Percentiles rank a stretch among this genome's conserved stretches.
Conservation (phyloP, 1,140 invertebrate genomes). For the Ceratosolen solmsi region DNA sequence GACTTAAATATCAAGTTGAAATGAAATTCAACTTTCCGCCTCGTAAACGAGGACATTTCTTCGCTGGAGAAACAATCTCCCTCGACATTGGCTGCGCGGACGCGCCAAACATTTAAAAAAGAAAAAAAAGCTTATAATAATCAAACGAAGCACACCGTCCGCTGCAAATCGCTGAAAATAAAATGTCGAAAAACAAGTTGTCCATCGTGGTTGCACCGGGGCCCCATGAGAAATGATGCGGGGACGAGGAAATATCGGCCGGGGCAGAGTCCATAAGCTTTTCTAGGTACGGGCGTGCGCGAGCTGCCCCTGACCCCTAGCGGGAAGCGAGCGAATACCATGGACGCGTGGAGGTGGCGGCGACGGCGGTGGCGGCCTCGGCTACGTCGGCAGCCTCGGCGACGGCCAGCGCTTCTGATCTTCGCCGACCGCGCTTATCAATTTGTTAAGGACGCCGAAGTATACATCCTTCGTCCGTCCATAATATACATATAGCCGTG, state of each 20-base stretch:
- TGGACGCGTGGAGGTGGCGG: background rate
- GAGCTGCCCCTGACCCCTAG: background rate
- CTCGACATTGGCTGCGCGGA: background rate
- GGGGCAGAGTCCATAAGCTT: background rate
- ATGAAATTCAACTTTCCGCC: too few relatives aligned
- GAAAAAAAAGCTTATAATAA: background rate
- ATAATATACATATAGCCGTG: background rate
- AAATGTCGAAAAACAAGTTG: constrained; percentile 12
- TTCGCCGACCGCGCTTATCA: constrained; percentile 68
- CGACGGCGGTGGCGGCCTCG: background rate
- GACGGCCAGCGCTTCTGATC: constrained; percentile 59
- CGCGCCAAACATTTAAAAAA: background rate
- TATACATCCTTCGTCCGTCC: constrained; percentile 3
- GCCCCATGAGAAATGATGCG: constrained; percentile 30
- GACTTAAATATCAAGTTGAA: too few relatives aligned
- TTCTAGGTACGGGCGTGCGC: background rate
- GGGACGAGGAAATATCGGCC: background rate
- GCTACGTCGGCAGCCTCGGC: background rate
- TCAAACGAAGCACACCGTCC: background rate
- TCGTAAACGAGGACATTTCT: background rate
- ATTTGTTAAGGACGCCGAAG: constrained; percentile 62
- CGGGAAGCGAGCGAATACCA: background rate
- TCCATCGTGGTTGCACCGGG: background rate
- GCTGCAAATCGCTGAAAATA: background rate
- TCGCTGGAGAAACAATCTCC: background rate